A percentile compares a stretch with the other conserved stretches of the same genome.
phyloP scores from a whole-genome alignment of 2,888 invertebrate species.

The Drosophila fungiperda region DNA sequence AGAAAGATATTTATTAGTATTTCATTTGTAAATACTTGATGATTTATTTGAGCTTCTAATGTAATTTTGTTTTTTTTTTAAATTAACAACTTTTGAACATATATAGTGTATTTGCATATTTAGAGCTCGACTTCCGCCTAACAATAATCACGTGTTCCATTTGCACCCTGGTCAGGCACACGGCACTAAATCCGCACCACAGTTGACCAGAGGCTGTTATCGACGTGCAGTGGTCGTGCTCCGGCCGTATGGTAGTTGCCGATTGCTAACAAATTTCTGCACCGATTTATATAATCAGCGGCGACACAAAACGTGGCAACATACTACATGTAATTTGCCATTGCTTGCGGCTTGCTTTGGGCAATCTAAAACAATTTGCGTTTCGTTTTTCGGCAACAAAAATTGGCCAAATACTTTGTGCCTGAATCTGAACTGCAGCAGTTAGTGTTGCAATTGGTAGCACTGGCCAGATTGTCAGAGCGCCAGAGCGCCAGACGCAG shows the following conservation, averaged over 20 bases:
- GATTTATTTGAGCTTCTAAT: not conserved
- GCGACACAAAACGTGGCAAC: slow-evolving; percentile 78
- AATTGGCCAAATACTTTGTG: slow-evolving; percentile 22
- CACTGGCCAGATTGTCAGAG: slow-evolving; percentile 3
- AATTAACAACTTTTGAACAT: not conserved
- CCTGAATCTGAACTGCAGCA: not conserved
- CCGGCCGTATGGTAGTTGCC: slow-evolving; percentile 16
- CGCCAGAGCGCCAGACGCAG: slow-evolving; percentile 1
- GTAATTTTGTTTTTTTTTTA: not conserved
- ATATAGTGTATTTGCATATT: slow-evolving; percentile 14
- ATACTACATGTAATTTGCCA: slow-evolving; percentile 67
- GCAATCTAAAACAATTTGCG: slow-evolving; percentile 76
- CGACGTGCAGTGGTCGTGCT: slow-evolving; percentile 41
- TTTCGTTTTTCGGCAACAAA: slow-evolving; percentile 56
- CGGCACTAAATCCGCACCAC: slow-evolving; percentile 37
- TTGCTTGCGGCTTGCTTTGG: slow-evolving; percentile 42
- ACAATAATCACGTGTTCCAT: slow-evolving; percentile 73
- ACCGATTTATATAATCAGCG: slow-evolving; percentile 77
- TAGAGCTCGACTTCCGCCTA: slow-evolving; percentile 46
- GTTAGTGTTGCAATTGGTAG: slow-evolving; percentile 49
- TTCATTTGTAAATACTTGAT: not conserved
- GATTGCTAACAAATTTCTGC: slow-evolving; percentile 55
- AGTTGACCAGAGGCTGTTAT: slow-evolving; percentile 67
- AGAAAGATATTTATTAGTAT: not conserved
- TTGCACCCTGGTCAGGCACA: slow-evolving; percentile 46